Evolutionary conservation across 2,888 invertebrate species (phyloP), one percentile per base, ranked within the genome.

Genomic region (Calliphora vomitoria): DNA sequence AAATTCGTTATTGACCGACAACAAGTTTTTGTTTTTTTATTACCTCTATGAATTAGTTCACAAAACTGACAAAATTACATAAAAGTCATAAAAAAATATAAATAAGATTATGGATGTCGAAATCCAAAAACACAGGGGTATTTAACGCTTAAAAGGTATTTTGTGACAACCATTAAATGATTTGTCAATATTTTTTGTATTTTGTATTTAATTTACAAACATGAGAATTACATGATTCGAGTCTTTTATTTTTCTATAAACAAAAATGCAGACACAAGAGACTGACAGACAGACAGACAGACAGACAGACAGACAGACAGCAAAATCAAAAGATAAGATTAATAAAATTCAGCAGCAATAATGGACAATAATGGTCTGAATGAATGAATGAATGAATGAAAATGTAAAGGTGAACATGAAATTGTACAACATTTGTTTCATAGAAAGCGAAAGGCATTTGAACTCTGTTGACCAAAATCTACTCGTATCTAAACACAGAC

Each of bases 91-190:
- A 66, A 53, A 44, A 31, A 53, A 25, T 25, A 41, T 53, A 80
- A 80, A 69, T 25, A 15, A 71, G n/a, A 60, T 62, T 84, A 31
- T 35, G 11, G 6, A 80, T 80, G 53, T 35, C 18, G 68, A 50
- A 76, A 78, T 76, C 50, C 13, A 79, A 71, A 35, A 13, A 68
- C 44, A 25, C 58, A 8, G 55, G 44, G 18, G 20, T 38, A 50
- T 68, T 60, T 60, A 69, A 71, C 15, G 62, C 31, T 55, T 71
- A 44, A 83, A 78, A 62, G 44, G 50, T 53, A 64, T 71, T 83
- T 71, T 69, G 53, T 76, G 83, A 64, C 86, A 69, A 50, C 69
- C 50, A 76, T 80, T 83, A 71, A 83, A 75, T 75, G 75, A 82
- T 80, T 86, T 69, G 78, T 82, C 82, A 82, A 80, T 64, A 15